Conservation (phyloP, 2,888 invertebrate species). For the Diabrotica balteata region DNA sequence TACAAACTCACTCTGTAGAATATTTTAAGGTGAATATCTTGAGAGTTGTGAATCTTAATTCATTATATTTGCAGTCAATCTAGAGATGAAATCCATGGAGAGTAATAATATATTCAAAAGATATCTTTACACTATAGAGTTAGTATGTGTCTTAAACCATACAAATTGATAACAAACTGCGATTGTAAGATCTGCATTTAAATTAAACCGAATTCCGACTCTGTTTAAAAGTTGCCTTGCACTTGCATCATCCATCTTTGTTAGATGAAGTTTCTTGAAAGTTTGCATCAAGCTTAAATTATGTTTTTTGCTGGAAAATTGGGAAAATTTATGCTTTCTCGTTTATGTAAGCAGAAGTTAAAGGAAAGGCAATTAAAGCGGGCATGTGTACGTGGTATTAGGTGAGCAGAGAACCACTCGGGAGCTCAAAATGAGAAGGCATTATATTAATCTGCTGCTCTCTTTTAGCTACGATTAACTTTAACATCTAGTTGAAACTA, state of each 20-base stretch:
- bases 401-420: neutral
- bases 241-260: neutral
- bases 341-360: constrained; percentile 1
- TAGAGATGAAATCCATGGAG: no score
- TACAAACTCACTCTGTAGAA: no score
- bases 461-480: neutral
- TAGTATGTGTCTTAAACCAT: no score
- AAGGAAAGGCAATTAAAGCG: constrained; percentile 1
- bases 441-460: constrained; percentile 1
- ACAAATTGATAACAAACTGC: no score
- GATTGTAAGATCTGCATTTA: no score
- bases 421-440: neutral
- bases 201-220: neutral
- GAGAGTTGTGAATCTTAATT: no score
- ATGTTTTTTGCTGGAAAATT: neutral
- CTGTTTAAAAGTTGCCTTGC: neutral
- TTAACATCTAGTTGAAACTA: neutral
- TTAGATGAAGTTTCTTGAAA: constrained; percentile 2
- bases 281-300: constrained; percentile 1
- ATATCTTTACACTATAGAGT: no score
- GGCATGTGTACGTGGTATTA: constrained; percentile 2
- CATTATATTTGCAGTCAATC: no score
- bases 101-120: no score
- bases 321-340: constrained; percentile 1
- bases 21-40: no score